These are phyloP conservation scores for Miltochrista miniata DNA, from an alignment of 2,888 invertebrate genomes.

Conservation along the genomic window DNA sequence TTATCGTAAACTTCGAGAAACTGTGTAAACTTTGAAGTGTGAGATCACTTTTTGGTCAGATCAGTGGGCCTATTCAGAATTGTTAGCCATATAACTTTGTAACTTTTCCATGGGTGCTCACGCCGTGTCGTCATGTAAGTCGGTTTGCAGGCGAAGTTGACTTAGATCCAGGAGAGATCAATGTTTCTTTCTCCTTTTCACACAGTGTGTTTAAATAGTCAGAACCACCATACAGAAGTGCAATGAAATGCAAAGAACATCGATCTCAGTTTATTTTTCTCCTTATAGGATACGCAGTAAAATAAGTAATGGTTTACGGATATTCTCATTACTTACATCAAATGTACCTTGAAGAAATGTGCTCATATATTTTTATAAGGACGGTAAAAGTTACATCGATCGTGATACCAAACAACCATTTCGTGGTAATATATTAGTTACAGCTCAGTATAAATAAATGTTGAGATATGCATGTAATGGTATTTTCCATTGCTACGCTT, in stretches of 20 bases:
- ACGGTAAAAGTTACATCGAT: conserved; percentile 10
- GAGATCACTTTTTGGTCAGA: too few species aligned
- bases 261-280: conserved; percentile 50
- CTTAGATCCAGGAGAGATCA: conserved; percentile 22
- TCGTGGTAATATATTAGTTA: background rate
- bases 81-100: too few species aligned
- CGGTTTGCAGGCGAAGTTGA: background rate
- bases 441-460: too few species aligned
- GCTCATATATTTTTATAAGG: conserved; percentile 15
- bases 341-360: conserved; percentile 17
- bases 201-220: conserved; percentile 60
- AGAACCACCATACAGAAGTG: conserved; percentile 58
- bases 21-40: too few species aligned
- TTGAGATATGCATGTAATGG: too few species aligned
- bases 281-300: conserved; percentile 50
- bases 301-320: conserved; percentile 48
- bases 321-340: conserved; percentile 36
- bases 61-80: too few species aligned
- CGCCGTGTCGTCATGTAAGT: too few species aligned
- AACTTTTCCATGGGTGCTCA: too few species aligned
- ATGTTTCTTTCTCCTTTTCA: conserved; percentile 57
- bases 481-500: too few species aligned
- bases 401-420: conserved; percentile 3
- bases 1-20: too few species aligned
- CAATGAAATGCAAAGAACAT: conserved; percentile 48